Evolutionary conservation across 35 echinoderm and acorn worm species (phyloP).

Genomic region (Ophioderma brevispina): DNA sequence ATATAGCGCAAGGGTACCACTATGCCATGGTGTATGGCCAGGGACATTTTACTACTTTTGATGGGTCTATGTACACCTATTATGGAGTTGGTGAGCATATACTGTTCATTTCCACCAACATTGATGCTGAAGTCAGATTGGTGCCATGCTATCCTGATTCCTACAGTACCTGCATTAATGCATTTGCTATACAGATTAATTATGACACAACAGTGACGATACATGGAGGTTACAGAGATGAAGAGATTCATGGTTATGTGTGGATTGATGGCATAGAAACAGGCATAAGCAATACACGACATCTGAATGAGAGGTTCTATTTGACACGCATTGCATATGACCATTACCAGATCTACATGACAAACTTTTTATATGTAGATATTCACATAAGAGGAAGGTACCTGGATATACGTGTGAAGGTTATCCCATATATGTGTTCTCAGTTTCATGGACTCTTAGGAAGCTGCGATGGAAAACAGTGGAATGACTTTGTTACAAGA

Average conservation of each 20-base stretch:
- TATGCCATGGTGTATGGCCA: conserved; percentile 61
- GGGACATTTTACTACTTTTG: conserved; percentile 86
- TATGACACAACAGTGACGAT: conserved; percentile 36
- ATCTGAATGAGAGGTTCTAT: conserved; percentile 13
- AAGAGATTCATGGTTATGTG: conserved; percentile 40
- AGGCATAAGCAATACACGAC: not conserved
- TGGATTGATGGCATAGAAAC: conserved; percentile 57
- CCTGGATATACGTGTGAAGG: conserved; percentile 43
- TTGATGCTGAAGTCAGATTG: conserved; percentile 57
- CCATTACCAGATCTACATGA: conserved; percentile 52
- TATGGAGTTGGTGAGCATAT: conserved; percentile 69
- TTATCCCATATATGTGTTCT: conserved; percentile 12
- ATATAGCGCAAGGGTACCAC: conserved; percentile 7
- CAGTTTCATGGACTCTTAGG: conserved; percentile 56
- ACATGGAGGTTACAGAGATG: conserved; percentile 76
- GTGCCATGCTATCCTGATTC: conserved; percentile 51
- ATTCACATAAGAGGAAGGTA: conserved; percentile 65
- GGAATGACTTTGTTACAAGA: conserved; percentile 61
- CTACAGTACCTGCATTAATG: conserved; percentile 71
- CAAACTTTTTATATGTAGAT: conserved; percentile 24
- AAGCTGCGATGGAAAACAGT: conserved; percentile 54
- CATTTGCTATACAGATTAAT: conserved; percentile 41
- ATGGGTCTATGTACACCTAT: conserved; percentile 74
- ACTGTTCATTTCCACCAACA: conserved; percentile 19
- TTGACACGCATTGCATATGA: conserved; percentile 40